These are phyloP conservation scores for Apostichopus japonicus DNA, from an alignment of 35 echinoderm and acorn worm species.

Conservation along the genomic window DNA sequence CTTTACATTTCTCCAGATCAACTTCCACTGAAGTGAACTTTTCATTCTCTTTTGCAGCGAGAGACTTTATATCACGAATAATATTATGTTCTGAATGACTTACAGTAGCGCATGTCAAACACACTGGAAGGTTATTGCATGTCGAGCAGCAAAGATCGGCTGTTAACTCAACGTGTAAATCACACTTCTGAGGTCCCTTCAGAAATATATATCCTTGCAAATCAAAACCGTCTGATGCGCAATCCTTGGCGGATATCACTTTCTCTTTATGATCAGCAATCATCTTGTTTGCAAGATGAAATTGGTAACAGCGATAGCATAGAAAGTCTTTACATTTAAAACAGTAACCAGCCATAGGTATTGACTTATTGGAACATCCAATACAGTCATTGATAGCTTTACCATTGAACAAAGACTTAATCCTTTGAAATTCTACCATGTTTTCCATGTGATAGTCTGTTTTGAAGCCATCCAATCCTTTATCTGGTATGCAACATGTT, in stretches of 20 bases:
- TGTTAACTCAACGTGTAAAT: neutral
- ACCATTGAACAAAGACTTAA: neutral
- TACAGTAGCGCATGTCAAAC: neutral
- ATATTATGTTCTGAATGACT: neutral
- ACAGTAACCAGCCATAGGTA: neutral
- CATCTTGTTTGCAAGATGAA: conserved; percentile 24
- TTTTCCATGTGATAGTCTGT: conserved; percentile 12
- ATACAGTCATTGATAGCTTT: neutral
- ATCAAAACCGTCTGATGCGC: neutral
- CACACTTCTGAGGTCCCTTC: neutral
- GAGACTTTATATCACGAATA: neutral
- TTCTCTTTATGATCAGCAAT: neutral
- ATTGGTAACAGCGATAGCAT: conserved; percentile 1
- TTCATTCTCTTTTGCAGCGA: neutral
- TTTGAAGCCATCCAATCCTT: conserved; percentile 30
- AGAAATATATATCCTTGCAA: neutral
- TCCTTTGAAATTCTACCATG: neutral
- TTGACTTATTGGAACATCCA: conserved; percentile 15
- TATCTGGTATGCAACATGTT: neutral
- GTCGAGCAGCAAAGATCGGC: neutral
- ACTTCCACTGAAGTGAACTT: neutral
- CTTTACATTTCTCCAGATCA: neutral
- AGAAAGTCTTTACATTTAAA: conserved; percentile 41
- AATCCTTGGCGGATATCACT: neutral
- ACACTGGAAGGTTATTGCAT: neutral